Evolutionary conservation across 2,797 vertebrate species (phyloP).

Genomic region (Luscinia megarhynchos): DNA sequence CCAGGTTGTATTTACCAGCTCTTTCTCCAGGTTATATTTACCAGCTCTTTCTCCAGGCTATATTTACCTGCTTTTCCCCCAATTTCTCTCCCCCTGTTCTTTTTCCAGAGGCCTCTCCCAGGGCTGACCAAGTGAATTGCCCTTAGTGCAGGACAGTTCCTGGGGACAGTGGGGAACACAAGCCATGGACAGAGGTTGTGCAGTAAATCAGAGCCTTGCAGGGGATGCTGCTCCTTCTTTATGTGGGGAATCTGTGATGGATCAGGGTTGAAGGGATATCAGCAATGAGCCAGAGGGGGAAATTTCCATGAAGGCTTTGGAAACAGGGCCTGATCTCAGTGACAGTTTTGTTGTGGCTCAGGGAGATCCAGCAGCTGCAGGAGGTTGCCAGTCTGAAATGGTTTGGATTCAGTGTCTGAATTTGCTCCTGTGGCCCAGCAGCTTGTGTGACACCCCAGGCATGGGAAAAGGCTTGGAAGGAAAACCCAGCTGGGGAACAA

Average conservation of each 20-base stretch:
- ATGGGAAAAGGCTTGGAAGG: not conserved
- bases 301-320: not conserved
- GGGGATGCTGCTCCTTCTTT: not conserved
- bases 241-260: fast-evolving
- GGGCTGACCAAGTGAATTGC: not conserved
- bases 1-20: not conserved
- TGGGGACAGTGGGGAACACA: not conserved
- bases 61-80: not conserved
- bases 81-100: no score
- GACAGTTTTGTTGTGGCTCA: not conserved
- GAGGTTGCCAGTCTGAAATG: not conserved
- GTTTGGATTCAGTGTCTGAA: not conserved
- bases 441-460: not conserved
- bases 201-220: not conserved
- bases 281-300: not conserved
- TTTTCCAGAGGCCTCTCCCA: not conserved
- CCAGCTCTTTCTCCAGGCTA: not conserved
- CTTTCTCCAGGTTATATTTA: no score
- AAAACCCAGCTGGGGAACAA: not conserved
- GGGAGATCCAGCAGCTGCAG: not conserved
- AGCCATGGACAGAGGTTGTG: fast-evolving
- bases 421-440: not conserved
- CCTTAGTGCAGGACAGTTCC: not conserved
- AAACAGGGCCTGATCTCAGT: not conserved
- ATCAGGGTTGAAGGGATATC: not conserved